phyloP scores from a whole-genome alignment of 2,113 vertebrate species.

The Lophius piscatorius region DNA sequence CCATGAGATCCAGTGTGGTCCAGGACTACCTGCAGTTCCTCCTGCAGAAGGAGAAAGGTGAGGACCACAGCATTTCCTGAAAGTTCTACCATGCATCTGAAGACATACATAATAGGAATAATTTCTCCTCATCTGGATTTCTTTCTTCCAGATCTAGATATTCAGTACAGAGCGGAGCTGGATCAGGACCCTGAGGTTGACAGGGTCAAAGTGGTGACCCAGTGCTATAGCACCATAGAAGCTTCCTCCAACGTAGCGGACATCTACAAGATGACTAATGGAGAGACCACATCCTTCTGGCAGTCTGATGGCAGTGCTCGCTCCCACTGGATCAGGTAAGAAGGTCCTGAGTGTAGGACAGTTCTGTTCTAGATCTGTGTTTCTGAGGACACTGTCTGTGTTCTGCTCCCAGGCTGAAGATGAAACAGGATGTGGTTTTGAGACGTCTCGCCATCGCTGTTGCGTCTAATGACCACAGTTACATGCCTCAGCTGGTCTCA shows the following conservation, averaged over 20 bases:
- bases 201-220: constrained; percentile 89
- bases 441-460: constrained; percentile 93
- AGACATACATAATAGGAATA: no score
- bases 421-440: constrained; percentile 94
- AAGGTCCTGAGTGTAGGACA: background rate
- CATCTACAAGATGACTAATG: constrained; percentile 93
- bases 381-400: background rate
- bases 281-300: constrained; percentile 94
- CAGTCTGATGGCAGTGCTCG: constrained; percentile 96
- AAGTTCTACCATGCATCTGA: no score
- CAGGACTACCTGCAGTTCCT: constrained; percentile 90
- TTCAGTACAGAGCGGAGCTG: constrained; percentile 83
- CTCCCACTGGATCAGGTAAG: constrained; percentile 96
- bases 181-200: constrained; percentile 87
- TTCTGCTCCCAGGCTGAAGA: constrained; percentile 85
- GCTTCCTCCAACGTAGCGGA: constrained; percentile 92
- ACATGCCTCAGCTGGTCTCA: constrained; percentile 97
- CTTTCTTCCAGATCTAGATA: constrained; percentile 77
- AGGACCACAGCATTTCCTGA: background rate
- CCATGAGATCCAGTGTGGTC: constrained; percentile 92
- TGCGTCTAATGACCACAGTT: constrained; percentile 94
- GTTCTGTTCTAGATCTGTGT: no score
- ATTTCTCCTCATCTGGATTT: background rate
- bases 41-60: constrained; percentile 92
- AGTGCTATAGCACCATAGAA: constrained; percentile 93